A percentile compares a stretch with the other conserved stretches of the same genome.
Conservation (phyloP, 2,888 invertebrate species). For the Elegia similella region DNA sequence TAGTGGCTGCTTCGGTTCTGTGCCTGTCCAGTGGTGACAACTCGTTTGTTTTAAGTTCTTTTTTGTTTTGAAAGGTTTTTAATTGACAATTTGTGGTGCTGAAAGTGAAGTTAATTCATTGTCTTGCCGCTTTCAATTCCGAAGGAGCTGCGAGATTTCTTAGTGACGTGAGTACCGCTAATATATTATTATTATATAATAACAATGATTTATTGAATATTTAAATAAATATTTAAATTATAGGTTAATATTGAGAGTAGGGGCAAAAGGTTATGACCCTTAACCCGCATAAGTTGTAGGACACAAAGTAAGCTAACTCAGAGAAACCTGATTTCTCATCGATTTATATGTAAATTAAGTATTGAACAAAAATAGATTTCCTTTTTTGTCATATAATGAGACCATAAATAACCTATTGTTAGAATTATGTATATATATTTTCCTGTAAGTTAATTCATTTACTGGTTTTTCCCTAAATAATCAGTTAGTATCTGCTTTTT, state of each 20-base stretch:
- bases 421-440: too few relatives aligned
- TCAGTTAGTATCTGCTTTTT: too few relatives aligned
- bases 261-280: constrained; percentile 69
- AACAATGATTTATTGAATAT: too few relatives aligned
- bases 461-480: too few relatives aligned
- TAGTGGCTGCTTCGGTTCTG: constrained; percentile 33
- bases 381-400: background rate
- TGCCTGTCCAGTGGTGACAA: constrained; percentile 29
- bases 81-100: constrained; percentile 27
- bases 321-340: background rate
- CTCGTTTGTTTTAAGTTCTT: constrained; percentile 25
- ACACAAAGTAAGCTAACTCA: constrained; percentile 27
- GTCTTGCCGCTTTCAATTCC: constrained; percentile 24
- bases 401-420: background rate
- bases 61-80: constrained; percentile 24
- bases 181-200: constrained; percentile 19
- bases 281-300: constrained; percentile 37
- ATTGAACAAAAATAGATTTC: background rate
- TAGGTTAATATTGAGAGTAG: constrained; percentile 46
- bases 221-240: constrained; percentile 47
- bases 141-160: constrained; percentile 33
- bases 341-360: background rate
- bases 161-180: constrained; percentile 47
- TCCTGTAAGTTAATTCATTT: too few relatives aligned
- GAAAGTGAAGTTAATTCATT: constrained; percentile 26